A percentile compares a stretch with the other conserved stretches of the same genome.
Conservation (phyloP, 64 coral and sea anemone species). For the Catalaphyllia jardinei region DNA sequence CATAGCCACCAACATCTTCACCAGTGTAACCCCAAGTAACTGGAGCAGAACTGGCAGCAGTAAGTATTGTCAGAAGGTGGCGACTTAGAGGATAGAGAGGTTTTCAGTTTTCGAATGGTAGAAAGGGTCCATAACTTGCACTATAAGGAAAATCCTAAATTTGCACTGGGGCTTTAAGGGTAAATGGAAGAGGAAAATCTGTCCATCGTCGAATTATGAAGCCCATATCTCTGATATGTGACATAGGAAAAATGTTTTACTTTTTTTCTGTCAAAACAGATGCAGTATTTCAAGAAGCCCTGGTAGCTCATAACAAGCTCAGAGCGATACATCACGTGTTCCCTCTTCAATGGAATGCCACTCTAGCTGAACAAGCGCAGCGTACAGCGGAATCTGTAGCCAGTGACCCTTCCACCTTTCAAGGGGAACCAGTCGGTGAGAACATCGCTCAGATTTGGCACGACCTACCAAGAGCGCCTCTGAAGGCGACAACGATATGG, state of each 20-base stretch:
- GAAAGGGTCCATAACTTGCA: too few relatives aligned
- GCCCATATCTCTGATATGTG: background rate
- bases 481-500: conserved; percentile 90
- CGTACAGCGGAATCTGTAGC: conserved; percentile 80
- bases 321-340: conserved; percentile 71
- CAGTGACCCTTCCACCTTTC: conserved; percentile 60
- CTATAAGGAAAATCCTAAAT: too few relatives aligned
- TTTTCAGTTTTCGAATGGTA: too few relatives aligned
- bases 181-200: too few relatives aligned
- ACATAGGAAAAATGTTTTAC: background rate
- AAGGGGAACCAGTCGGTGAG: conserved; percentile 74
- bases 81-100: too few relatives aligned
- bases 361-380: conserved; percentile 81
- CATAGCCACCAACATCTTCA: background rate
- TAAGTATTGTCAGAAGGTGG: background rate
- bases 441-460: conserved; percentile 97
- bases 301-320: conserved; percentile 78
- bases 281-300: conserved; percentile 67
- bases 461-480: conserved; percentile 78
- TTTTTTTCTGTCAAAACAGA: conserved; percentile 23
- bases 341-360: conserved; percentile 78
- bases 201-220: background rate
- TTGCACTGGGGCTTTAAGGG: too few relatives aligned
- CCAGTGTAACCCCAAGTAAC: background rate
- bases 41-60: background rate